These are phyloP conservation scores for Palythoa caribaeorum DNA, from an alignment of 92 coral and sea anemone genomes.

Conservation along the genomic window DNA sequence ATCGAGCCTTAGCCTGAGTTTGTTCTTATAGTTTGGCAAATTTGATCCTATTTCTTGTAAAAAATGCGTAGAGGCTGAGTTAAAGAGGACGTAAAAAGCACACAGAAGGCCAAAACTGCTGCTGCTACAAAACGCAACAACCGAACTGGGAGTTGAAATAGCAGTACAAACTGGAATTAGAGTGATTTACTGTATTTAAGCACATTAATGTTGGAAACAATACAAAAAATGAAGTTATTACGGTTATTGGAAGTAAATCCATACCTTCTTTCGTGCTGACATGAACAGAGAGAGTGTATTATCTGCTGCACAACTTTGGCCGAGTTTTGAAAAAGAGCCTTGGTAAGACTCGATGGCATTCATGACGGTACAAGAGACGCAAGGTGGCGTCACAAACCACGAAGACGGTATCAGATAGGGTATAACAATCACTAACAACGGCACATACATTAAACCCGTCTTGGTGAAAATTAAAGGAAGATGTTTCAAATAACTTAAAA, in stretches of 20 bases:
- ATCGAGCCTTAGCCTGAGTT: too few species aligned
- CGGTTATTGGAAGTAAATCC: slow-evolving; percentile 11
- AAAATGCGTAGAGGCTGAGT: too few species aligned
- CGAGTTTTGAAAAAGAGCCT: slow-evolving; percentile 42
- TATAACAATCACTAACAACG: background rate
- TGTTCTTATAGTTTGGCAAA: too few species aligned
- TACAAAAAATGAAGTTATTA: background rate
- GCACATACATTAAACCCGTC: slow-evolving; percentile 12
- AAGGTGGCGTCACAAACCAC: slow-evolving; percentile 68
- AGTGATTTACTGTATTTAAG: background rate
- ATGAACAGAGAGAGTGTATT: slow-evolving; percentile 54
- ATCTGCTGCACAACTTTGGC: slow-evolving; percentile 55
- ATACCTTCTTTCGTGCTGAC: slow-evolving; percentile 65
- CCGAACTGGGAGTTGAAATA: too few species aligned
- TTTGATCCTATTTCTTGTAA: too few species aligned
- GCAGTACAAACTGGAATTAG: too few species aligned
- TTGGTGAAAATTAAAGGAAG: background rate
- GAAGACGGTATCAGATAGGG: slow-evolving; percentile 17
- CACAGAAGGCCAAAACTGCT: too few species aligned
- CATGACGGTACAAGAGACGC: slow-evolving; percentile 83
- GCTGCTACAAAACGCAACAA: too few species aligned
- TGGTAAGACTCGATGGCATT: slow-evolving; percentile 49
- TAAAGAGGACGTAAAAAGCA: too few species aligned
- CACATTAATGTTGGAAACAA: background rate
- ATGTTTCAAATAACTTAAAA: background rate